Conservation (phyloP, 2,113 vertebrate species). For the Isurus oxyrinchus region DNA sequence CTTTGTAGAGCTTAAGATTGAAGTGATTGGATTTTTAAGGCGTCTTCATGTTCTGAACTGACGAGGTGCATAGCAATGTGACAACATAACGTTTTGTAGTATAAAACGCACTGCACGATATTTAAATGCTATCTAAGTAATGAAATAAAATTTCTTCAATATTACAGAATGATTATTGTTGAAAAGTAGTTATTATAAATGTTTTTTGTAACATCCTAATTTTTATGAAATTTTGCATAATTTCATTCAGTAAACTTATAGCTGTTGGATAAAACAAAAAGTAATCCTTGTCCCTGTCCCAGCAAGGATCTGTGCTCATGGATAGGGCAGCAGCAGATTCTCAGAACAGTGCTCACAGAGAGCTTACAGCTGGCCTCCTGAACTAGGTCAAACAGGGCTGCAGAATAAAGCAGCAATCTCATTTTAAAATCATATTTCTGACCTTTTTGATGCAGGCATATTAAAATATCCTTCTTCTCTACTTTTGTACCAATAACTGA, state of each 20-base stretch:
- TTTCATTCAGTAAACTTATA: neutral
- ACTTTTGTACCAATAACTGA: neutral
- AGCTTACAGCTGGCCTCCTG: neutral
- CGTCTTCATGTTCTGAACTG: neutral
- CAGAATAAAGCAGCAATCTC: neutral
- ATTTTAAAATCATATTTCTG: neutral
- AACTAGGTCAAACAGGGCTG: neutral
- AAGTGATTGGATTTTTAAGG: neutral
- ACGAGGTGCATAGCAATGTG: neutral
- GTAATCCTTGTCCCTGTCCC: neutral
- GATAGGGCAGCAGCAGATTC: neutral
- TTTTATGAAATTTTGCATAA: neutral
- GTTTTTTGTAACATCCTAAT: neutral
- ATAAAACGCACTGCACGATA: neutral
- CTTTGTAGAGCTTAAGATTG: neutral
- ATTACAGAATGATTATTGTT: neutral
- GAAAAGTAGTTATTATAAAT: neutral
- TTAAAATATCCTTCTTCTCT: neutral
- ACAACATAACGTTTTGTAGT: neutral
- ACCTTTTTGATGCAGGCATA: neutral
- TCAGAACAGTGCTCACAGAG: neutral
- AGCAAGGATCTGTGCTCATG: neutral
- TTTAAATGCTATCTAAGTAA: neutral
- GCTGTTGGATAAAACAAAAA: neutral
- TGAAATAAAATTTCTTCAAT: neutral